Percentiles rank a stretch among this genome's conserved stretches.
phyloP scores from a whole-genome alignment of 2,888 invertebrate genomes.

The Euphydryas editha region DNA sequence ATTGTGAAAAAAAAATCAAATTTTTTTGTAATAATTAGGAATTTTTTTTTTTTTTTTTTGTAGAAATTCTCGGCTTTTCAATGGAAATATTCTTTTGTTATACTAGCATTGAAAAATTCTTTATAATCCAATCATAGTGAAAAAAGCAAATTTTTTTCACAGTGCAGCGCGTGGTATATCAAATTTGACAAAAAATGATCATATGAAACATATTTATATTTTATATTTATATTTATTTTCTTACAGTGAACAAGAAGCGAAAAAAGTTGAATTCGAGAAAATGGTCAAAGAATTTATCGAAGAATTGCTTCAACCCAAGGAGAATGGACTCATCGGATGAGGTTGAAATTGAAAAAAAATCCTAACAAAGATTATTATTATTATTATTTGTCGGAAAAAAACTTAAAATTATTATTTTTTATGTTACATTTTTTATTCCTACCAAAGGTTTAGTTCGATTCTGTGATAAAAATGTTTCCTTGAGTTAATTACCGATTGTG shows the following conservation, averaged over 20 bases:
- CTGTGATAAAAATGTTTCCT: slow-evolving; percentile 34
- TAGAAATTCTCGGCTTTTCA: too few relatives aligned
- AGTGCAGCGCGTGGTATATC: too few relatives aligned
- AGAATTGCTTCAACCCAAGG: slow-evolving; percentile 91
- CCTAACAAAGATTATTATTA: neutral
- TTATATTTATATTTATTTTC: too few relatives aligned
- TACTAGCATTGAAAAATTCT: too few relatives aligned
- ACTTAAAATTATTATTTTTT: neutral
- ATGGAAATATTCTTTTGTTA: too few relatives aligned
- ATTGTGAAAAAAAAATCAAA: too few relatives aligned
- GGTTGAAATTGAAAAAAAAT: neutral
- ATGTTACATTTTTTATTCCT: slow-evolving; percentile 15
- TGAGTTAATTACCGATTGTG: slow-evolving; percentile 19
- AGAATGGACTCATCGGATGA: slow-evolving; percentile 78
- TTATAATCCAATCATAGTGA: too few relatives aligned
- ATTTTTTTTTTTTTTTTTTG: too few relatives aligned
- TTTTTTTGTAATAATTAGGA: too few relatives aligned
- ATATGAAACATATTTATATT: too few relatives aligned
- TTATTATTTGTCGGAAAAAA: neutral
- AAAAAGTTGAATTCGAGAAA: slow-evolving; percentile 85
- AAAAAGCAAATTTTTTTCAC: too few relatives aligned
- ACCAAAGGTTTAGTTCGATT: slow-evolving; percentile 31
- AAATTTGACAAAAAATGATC: too few relatives aligned
- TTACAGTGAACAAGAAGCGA: slow-evolving; percentile 87
- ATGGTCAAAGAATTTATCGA: slow-evolving; percentile 91